Evolutionary conservation across 1,140 invertebrate species (phyloP), one percentile per base, ranked within the genome.

Genomic region (Dendroctonus valens): DNA sequence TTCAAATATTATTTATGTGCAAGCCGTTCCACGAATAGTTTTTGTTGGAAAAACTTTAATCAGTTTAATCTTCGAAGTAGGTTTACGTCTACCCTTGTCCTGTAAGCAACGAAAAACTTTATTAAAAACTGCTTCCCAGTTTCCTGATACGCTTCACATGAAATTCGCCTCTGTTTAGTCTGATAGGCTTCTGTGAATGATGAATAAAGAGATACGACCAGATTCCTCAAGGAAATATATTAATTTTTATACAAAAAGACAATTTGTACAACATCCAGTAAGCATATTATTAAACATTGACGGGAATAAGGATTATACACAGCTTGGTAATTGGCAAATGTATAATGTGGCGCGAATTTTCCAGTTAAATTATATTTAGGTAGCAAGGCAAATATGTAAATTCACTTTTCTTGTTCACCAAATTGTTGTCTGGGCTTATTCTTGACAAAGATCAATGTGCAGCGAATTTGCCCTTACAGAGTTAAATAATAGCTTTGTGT

Each of bases 61-160:
- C 60, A 63, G 60, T 63, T 63, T 63, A 63, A 63, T 63, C 60
- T 54, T 63, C 50, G 12, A 53, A 54, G 60, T 63, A 63, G 60
- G 60, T 63, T 54, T 63, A 46, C 50, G 52, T 63, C 60, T 63
- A 63, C 60, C 60, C 60, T 54, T 63, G 60, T 63, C 60, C 52
- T 63, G 60, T 42, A 42, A 49, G 49, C 7, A 54, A 54, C 41
- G 40, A 63, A 63, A 63, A 63, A 63, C 50, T 63, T 63, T 63
- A 63, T 63, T 63, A 63, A 63, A 63, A 63, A 63, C 60, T 63
- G 60, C 51, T 54, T 54, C 51, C 52, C 50, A 54, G 60, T 63
- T 63, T 37, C 38, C 50, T 63, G 60, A 63, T 63, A 63, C 60
- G 60, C 52, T 54, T 54, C 60, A 38, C 60, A 54, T 54, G 50